phyloP scores from a whole-genome alignment of 2,888 invertebrate genomes.

The Lymantria monacha region DNA sequence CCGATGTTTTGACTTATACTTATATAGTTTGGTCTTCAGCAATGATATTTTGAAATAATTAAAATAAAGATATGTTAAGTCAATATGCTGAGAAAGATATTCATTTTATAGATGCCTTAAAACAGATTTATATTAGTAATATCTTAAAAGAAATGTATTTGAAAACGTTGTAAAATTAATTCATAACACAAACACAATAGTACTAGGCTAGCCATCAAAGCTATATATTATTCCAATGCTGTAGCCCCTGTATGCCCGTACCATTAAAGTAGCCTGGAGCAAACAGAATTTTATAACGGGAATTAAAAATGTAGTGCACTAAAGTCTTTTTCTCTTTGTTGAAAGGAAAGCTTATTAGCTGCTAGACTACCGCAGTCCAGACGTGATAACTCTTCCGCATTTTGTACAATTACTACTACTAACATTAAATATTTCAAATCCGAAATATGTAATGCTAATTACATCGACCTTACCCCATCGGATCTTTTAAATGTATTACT shows the following conservation, averaged over 20 bases:
- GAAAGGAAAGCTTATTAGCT: slow-evolving; percentile 28
- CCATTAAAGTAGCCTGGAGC: slow-evolving; percentile 29
- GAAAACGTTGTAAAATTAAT: slow-evolving; percentile 1
- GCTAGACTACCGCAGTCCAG: slow-evolving; percentile 17
- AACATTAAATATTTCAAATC: neutral
- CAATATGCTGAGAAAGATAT: too few species aligned
- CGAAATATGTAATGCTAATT: too few species aligned
- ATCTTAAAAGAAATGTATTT: neutral
- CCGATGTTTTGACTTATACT: slow-evolving; percentile 9
- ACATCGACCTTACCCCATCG: too few species aligned
- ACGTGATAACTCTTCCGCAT: neutral
- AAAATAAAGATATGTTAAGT: too few species aligned
- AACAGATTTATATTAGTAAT: too few species aligned
- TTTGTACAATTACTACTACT: neutral
- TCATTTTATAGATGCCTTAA: too few species aligned
- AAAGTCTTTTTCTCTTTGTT: slow-evolving; percentile 26
- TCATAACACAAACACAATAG: slow-evolving; percentile 19
- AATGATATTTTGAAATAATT: neutral
- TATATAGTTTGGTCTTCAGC: neutral
- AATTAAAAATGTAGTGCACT: slow-evolving; percentile 37
- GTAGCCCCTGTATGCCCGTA: slow-evolving; percentile 19
- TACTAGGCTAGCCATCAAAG: slow-evolving; percentile 6
- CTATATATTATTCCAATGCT: slow-evolving; percentile 20
- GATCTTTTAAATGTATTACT: too few species aligned
- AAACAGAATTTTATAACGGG: slow-evolving; percentile 44